Evolutionary conservation across 2,797 vertebrate species (phyloP), one percentile per base, ranked within the genome.

Genomic region (Threskiornis aethiopicus): DNA sequence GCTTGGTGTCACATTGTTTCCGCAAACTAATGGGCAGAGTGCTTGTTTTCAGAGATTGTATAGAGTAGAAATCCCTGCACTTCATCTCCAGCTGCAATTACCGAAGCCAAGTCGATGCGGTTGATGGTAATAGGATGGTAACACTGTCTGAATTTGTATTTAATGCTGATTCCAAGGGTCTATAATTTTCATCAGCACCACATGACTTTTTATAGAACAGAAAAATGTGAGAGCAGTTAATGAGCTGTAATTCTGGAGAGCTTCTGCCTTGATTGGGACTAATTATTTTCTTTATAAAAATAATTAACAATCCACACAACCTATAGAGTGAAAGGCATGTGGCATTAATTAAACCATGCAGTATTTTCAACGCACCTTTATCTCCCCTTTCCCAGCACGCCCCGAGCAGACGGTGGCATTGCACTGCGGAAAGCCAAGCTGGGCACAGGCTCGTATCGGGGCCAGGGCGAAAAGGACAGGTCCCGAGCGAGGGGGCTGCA

Each of bases 261-360:
- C 91, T 96, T 90, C 97, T 97, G 95, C 97, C 96, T 97, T 97
- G 97, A 98, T 97, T 97, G 96, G 94, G 96, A 97, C 96, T 98
- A 98, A 98, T 98, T 98, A 96, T 98, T 98, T 97, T 98, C 96
- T 96, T 97, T 97, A 98, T 96, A 96, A 97, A 97, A 98, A 97
- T 97, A 98, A 97, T 97, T 94, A 98, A 98, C 96, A 96, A 96
- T 95, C 89, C 87, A 39, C 25, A 78, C 57, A 89, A 97, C 95
- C 95, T 84, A 91, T 26, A 18, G 93, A 91, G 90, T 76, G 95
- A 92, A 80, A 95, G 95, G 84, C 95, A 96, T 86, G 95, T 91
- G 95, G 93, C 84, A 59, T 96, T 96, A 92, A 96, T 97, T 96
- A 96, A 94, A 84, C 77, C 51, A 13, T 44, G 70, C 5, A 9